Evolutionary conservation across 2,797 vertebrate genomes (phyloP).

Genomic region (Urocyon cinereoargenteus): DNA sequence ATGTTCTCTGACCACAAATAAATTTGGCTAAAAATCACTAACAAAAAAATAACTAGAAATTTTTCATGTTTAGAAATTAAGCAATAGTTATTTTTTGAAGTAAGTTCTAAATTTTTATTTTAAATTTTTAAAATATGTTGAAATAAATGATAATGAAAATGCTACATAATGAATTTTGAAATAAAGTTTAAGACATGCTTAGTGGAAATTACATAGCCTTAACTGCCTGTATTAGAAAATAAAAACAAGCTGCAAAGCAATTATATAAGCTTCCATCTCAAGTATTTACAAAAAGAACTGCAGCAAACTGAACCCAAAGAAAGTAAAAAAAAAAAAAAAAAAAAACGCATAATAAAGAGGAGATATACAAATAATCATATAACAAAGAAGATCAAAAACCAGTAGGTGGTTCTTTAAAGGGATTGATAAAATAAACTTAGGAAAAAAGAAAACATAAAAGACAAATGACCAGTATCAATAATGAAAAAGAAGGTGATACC

Average conservation of each 20-base stretch:
- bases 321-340: not conserved
- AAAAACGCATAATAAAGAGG: not conserved
- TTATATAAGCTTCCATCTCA: not conserved
- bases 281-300: not conserved
- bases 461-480: too few relatives aligned
- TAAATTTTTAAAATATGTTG: not conserved
- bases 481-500: too few relatives aligned
- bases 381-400: not conserved
- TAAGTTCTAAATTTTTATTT: not conserved
- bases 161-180: not conserved
- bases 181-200: not conserved
- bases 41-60: not conserved
- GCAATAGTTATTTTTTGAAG: not conserved
- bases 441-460: too few relatives aligned
- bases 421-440: not conserved
- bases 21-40: not conserved
- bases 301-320: not conserved
- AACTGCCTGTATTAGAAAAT: not conserved
- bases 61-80: constrained; percentile 17
- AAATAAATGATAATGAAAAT: not conserved
- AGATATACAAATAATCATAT: not conserved
- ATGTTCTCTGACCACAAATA: not conserved
- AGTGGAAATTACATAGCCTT: not conserved
- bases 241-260: not conserved
- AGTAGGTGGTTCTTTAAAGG: not conserved